Evolutionary conservation across 1,140 invertebrate species (phyloP).

Genomic region (Drosophila lini): DNA sequence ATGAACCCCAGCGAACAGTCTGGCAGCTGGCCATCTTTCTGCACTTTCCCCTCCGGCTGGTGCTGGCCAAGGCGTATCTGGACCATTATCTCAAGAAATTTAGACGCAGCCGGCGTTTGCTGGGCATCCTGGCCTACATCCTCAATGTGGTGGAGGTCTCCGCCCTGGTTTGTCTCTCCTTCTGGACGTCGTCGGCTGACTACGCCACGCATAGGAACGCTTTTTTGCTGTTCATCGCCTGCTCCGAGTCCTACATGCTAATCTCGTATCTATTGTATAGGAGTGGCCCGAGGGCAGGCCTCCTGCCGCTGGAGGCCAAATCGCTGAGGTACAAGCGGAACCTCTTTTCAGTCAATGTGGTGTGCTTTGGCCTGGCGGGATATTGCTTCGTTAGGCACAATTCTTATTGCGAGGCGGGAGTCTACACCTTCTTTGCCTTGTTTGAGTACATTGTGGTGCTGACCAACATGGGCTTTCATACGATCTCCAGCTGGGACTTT

Average conservation of each 20-base stretch:
- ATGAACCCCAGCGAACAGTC: constrained; percentile 93
- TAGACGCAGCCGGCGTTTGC: constrained; percentile 86
- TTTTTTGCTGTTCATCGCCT: constrained; percentile 96
- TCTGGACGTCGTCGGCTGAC: constrained; percentile 94
- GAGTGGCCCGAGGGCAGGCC: constrained; percentile 84
- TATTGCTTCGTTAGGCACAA: constrained; percentile 97
- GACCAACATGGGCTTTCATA: not conserved
- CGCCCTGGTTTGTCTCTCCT: constrained; percentile 92
- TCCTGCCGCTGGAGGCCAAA: constrained; percentile 86
- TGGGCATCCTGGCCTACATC: constrained; percentile 88
- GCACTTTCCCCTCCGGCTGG: constrained; percentile 89
- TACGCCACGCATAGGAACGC: constrained; percentile 95
- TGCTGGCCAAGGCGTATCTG: constrained; percentile 90
- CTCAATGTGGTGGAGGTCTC: constrained; percentile 93
- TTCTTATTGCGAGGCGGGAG: constrained; percentile 94
- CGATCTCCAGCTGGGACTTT: not conserved
- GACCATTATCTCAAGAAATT: constrained; percentile 86
- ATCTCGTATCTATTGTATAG: constrained; percentile 89
- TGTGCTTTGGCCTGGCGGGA: constrained; percentile 91
- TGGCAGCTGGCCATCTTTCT: constrained; percentile 95
- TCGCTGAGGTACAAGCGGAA: constrained; percentile 91
- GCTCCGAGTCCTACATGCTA: constrained; percentile 95
- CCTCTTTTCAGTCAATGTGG: constrained; percentile 90
- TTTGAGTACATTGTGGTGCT: constrained; percentile 89
- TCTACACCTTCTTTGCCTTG: constrained; percentile 97